phyloP scores from a whole-genome alignment of 2,797 vertebrate species.

The Caiman crocodilus region DNA sequence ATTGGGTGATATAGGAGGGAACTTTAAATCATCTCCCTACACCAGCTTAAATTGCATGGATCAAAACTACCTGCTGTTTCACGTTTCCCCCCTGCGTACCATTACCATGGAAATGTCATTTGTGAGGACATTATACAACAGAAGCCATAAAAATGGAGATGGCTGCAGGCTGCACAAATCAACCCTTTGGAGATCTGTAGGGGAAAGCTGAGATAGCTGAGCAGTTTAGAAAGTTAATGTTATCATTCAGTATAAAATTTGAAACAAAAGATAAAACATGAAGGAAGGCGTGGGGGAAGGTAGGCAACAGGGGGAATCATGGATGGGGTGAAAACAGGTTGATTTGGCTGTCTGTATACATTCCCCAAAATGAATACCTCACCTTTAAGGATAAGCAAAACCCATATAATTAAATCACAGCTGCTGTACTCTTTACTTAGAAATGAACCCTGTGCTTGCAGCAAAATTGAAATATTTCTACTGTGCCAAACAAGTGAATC shows the following conservation, averaged over 20 bases:
- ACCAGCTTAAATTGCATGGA: slow-evolving; percentile 19
- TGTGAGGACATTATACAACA: slow-evolving; percentile 28
- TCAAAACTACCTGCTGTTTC: not conserved
- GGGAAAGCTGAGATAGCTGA: slow-evolving; percentile 31
- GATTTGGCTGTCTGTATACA: not conserved
- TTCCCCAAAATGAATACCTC: not conserved
- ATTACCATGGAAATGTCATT: slow-evolving; percentile 45
- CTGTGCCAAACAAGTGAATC: not conserved
- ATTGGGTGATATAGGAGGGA: slow-evolving; percentile 9
- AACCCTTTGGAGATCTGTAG: slow-evolving; percentile 12
- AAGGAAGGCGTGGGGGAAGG: not conserved
- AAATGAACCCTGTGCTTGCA: not conserved
- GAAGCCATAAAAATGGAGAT: not conserved
- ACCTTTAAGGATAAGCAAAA: slow-evolving; percentile 14
- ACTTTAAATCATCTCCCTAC: slow-evolving; percentile 20
- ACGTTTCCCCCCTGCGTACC: not conserved
- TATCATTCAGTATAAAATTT: slow-evolving; percentile 46
- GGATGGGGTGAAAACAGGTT: not conserved
- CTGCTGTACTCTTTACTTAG: not conserved
- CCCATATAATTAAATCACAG: not conserved
- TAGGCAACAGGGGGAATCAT: slow-evolving; percentile 24
- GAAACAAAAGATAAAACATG: not conserved
- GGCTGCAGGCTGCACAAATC: slow-evolving; percentile 29
- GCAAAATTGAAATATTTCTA: not conserved
- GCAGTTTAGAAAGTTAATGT: slow-evolving; percentile 47